Conservation (phyloP, 1,140 invertebrate species). For the Lepidurus couesii region DNA sequence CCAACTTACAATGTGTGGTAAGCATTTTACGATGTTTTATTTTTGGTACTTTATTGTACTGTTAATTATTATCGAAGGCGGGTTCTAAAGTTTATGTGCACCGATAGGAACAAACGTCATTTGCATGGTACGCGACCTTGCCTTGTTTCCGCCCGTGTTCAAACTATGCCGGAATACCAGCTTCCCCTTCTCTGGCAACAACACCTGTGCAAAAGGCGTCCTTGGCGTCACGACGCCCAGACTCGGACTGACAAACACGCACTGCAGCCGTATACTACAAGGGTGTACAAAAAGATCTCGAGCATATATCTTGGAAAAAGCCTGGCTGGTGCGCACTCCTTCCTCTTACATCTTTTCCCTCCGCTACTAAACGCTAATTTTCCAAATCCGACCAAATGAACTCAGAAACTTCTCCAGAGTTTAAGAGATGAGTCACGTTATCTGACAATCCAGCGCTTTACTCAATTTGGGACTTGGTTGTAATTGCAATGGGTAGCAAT, state of each 20-base stretch:
- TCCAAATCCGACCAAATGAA: background rate
- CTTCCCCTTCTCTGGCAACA: background rate
- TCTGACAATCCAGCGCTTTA: background rate
- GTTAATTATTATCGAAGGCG: background rate
- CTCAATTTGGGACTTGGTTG: no score
- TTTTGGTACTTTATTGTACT: no score
- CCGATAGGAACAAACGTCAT: background rate
- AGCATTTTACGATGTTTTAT: no score
- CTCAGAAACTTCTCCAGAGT: background rate
- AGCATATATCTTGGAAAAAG: background rate
- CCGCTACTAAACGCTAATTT: background rate
- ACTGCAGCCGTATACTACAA: background rate
- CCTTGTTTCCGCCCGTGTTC: background rate
- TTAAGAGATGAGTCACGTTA: background rate
- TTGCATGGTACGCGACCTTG: background rate
- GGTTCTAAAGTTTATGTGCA: background rate
- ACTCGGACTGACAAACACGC: background rate
- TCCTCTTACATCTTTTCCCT: background rate
- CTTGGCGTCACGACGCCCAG: conserved; percentile 11
- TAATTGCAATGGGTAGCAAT: no score
- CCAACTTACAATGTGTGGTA: no score
- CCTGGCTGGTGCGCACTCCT: background rate
- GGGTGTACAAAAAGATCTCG: background rate
- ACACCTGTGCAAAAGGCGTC: conserved; percentile 15
- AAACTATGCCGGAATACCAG: background rate